A percentile compares a stretch with the other conserved stretches of the same genome.
These are phyloP conservation scores for Tamias sibiricus DNA, from an alignment of 2,113 vertebrate genomes.

Conservation along the genomic window DNA sequence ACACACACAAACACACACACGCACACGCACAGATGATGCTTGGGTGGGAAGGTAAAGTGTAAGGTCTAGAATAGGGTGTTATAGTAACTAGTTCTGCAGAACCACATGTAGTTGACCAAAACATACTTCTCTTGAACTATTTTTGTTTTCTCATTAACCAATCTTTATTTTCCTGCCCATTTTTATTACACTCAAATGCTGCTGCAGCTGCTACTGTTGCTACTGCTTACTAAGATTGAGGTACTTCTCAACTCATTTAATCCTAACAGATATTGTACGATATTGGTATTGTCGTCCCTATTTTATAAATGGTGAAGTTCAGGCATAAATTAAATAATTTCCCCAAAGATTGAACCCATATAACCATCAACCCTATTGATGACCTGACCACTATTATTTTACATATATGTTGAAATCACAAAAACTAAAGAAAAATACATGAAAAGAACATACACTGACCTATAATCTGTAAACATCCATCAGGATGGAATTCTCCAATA, in stretches of 20 bases:
- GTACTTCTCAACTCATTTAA: slow-evolving; percentile 6
- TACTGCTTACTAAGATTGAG: background rate
- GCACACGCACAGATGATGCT: background rate
- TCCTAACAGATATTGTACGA: background rate
- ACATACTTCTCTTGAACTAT: background rate
- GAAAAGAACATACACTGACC: slow-evolving; percentile 87
- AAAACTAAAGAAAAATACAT: slow-evolving; percentile 26
- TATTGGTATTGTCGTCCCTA: background rate
- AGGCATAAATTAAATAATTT: background rate
- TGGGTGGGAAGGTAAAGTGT: background rate
- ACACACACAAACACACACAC: too few species aligned
- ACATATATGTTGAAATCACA: background rate
- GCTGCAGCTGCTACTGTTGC: background rate
- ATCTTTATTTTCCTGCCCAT: background rate
- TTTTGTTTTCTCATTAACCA: slow-evolving; percentile 23
- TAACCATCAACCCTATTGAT: background rate
- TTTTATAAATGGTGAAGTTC: slow-evolving; percentile 13
- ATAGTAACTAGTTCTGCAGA: background rate
- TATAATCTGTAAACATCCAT: slow-evolving; percentile 97
- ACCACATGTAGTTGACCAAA: background rate
- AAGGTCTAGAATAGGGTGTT: background rate
- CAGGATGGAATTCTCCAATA: slow-evolving; percentile 95
- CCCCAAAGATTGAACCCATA: background rate
- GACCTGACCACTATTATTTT: background rate
- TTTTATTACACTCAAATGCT: background rate